Percentiles rank a stretch among this genome's conserved stretches.
These are phyloP conservation scores for Xestia rhomboidea DNA, from an alignment of 2,888 invertebrate species.

Conservation along the genomic window DNA sequence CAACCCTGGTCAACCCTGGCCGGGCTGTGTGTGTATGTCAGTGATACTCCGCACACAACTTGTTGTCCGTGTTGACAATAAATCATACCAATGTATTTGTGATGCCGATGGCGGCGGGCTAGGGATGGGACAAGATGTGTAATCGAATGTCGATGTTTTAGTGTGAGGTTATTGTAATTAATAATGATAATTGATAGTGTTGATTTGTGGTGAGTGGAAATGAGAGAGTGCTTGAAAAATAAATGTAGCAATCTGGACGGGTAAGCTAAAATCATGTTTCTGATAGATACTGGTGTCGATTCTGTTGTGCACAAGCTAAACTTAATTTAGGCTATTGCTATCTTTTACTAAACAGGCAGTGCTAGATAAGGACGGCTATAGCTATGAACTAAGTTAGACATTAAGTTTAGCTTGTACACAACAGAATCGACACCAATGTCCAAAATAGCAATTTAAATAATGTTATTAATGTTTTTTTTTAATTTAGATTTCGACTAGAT, in stretches of 20 bases:
- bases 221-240: not conserved
- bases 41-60: conserved; percentile 86
- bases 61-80: conserved; percentile 87
- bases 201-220: not conserved
- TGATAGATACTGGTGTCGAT: not conserved
- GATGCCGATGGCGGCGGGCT: conserved; percentile 79
- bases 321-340: no score
- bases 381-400: no score
- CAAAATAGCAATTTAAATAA: not conserved
- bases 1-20: conserved; percentile 49
- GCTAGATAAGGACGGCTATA: no score
- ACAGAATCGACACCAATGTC: not conserved
- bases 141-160: conserved; percentile 30
- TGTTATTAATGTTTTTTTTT: not conserved
- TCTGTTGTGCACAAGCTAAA: no score
- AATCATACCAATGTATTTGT: conserved; percentile 90
- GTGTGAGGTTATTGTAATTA: not conserved
- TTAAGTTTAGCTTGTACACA: no score
- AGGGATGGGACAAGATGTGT: conserved; percentile 32
- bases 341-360: no score
- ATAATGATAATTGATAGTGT: not conserved
- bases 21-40: conserved; percentile 73
- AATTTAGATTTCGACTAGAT: not conserved
- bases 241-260: not conserved
- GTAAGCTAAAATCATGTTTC: not conserved